These are phyloP conservation scores for Typhlomys cinereus DNA, from an alignment of 2,113 vertebrate species.

Conservation along the genomic window DNA sequence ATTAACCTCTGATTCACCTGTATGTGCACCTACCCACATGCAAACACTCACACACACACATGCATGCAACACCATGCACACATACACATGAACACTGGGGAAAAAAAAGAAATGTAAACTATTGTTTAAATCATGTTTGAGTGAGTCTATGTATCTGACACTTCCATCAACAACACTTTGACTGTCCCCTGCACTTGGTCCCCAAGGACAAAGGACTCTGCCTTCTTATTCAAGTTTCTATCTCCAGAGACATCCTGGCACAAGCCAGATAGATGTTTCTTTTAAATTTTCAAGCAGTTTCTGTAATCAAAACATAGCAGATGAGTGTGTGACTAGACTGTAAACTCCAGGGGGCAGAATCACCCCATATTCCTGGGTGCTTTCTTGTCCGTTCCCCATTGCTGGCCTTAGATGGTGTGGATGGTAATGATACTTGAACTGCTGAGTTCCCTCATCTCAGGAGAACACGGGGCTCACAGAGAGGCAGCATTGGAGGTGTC, in stretches of 20 bases:
- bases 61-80: no score
- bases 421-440: background rate
- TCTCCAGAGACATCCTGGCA: background rate
- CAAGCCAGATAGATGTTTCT: background rate
- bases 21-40: no score
- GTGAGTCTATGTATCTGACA: no score
- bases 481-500: background rate
- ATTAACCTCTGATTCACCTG: no score
- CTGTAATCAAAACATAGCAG: background rate
- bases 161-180: no score
- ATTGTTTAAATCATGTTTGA: background rate
- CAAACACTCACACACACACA: no score
- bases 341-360: fast-evolving
- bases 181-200: background rate
- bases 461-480: background rate
- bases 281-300: background rate
- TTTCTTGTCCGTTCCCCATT: background rate
- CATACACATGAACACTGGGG: no score
- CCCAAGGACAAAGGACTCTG: fast-evolving
- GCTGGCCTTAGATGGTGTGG: background rate
- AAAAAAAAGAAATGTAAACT: no score
- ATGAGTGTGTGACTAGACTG: background rate
- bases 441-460: background rate
- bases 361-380: fast-evolving
- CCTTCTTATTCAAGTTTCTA: background rate